Base-by-base conservation (phyloP, 1,140 invertebrate genomes). In the Zaprionus taronus region DNA sequence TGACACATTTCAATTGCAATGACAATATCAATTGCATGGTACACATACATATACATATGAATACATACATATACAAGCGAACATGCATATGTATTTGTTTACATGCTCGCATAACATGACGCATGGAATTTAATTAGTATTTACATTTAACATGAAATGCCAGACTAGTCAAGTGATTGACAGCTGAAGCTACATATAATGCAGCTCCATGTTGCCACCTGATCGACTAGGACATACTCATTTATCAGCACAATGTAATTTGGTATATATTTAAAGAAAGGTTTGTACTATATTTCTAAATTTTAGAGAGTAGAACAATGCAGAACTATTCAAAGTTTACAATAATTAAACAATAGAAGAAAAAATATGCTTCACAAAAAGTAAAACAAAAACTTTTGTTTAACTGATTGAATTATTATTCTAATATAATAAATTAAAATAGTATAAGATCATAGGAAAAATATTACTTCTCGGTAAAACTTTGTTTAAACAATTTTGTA, bases 1-100 rank as follows among this genome's bases (percentile, higher is more conserved):
- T 86, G 84, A 77, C 81, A 78, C 67, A 73, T 77, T 73, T 85
- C 72, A 83, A 86, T 86, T 61, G 56, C 81, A 87, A 81, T 79
- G 84, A 61, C 65, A 81, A 68, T 69, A 75, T 58, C 78, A 80
- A 84, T 87, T 83, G 75, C 75, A 75, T 28, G 47, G 20, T 63
- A 22, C 36, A 69, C 56, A 74, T 57, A 24, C 66, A 41, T 51
- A 22, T 66, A 63, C 56, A 63, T 28, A 28, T 28, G 26, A 2
- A 14, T 38, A 44, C 14, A 31, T 5, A 31, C 22, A 31, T 15
- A 17, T 2, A 17, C 6, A 63, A 20, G 4, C 26, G 24, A 26
- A 6, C 2, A 44, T 44, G 17, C n/a, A 14, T 15, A 14, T 15
- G 36, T 38, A 15, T 38, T 38, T 38, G 15, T 38, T 38, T 5